A percentile compares a stretch with the other conserved stretches of the same genome.
These are phyloP conservation scores for Spodoptera exigua DNA, from an alignment of 2,888 invertebrate species.

Conservation along the genomic window DNA sequence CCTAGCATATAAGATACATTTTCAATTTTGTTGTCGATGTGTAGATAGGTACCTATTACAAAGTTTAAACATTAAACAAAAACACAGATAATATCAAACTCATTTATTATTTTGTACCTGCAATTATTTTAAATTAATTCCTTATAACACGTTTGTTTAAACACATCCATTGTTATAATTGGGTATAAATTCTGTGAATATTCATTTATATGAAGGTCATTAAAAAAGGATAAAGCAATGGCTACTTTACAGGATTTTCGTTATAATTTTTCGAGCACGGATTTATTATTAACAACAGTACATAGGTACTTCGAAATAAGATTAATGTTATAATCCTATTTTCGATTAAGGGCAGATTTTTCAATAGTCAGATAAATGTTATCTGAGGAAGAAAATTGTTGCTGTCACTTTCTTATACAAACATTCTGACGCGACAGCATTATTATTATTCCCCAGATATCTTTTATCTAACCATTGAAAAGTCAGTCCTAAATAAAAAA, in stretches of 20 bases:
- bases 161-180: conserved; percentile 29
- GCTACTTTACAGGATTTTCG: conserved; percentile 33
- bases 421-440: no score
- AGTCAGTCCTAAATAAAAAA: no score
- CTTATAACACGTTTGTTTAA: conserved; percentile 21
- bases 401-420: no score
- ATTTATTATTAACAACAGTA: conserved; percentile 62
- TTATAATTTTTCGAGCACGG: conserved; percentile 46
- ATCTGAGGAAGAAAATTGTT: no score
- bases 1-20: neutral
- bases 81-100: neutral
- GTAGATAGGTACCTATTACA: no score
- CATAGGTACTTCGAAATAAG: conserved; percentile 59
- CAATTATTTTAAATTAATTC: conserved; percentile 33
- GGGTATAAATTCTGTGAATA: conserved; percentile 38
- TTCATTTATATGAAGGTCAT: conserved; percentile 28
- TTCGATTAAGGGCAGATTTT: no score
- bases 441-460: no score
- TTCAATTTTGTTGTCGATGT: no score
- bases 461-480: no score
- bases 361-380: no score
- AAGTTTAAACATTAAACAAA: no score
- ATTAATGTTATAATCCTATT: conserved; percentile 42
- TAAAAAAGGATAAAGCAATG: conserved; percentile 30
- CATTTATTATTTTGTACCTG: neutral